Conservation (phyloP, 2,797 vertebrate genomes). For the Coilia nasus region DNA sequence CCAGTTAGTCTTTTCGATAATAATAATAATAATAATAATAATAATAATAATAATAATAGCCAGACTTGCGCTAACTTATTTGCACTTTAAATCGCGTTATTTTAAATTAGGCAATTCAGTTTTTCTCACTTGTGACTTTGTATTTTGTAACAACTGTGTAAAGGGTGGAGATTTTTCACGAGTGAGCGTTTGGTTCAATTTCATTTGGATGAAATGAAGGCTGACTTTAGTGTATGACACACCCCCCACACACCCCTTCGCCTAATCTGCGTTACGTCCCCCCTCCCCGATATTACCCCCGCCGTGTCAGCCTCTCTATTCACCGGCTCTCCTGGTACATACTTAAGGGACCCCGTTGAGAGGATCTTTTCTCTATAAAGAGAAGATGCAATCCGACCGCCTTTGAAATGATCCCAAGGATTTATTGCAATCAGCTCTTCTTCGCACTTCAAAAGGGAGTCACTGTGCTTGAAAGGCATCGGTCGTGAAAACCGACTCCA, state of each 20-base stretch:
- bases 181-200: constrained; percentile 75
- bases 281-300: constrained; percentile 43
- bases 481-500: constrained; percentile 54
- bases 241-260: constrained; percentile 74
- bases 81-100: neutral
- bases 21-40: neutral
- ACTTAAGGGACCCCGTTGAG: constrained; percentile 79
- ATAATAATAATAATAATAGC: neutral
- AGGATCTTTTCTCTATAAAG: constrained; percentile 83
- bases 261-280: constrained; percentile 53
- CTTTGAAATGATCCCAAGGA: constrained; percentile 77
- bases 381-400: constrained; percentile 73
- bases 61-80: neutral
- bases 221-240: constrained; percentile 50
- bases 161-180: constrained; percentile 37
- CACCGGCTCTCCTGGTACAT: constrained; percentile 74
- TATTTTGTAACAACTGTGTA: constrained; percentile 25
- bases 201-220: constrained; percentile 67
- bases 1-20: neutral
- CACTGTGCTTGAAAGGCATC: constrained; percentile 56
- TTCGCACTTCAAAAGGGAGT: constrained; percentile 65
- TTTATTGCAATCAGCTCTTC: constrained; percentile 68
- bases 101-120: neutral
- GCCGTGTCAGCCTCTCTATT: constrained; percentile 61
- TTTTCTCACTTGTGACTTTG: constrained; percentile 16